Percentiles rank a stretch among this genome's conserved stretches.
phyloP scores from a whole-genome alignment of 2,797 vertebrate species.

The Anisognathus igniventris region DNA sequence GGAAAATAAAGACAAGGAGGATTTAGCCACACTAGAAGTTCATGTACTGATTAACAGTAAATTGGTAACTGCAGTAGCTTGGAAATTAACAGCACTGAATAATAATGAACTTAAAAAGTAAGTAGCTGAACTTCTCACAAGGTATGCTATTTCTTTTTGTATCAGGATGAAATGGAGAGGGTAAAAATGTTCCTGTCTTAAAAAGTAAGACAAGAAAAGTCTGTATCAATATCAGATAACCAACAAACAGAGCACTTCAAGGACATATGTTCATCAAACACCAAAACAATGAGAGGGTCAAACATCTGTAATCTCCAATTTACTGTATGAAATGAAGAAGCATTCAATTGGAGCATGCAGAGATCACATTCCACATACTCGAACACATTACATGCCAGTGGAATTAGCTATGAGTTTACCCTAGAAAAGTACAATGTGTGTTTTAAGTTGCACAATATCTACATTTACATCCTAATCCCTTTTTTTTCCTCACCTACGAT shows the following conservation, averaged over 20 bases:
- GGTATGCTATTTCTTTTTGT: not conserved
- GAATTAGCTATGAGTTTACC: not conserved
- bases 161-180: not conserved
- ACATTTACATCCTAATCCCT: not conserved
- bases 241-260: not conserved
- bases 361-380: not conserved
- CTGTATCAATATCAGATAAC: not conserved
- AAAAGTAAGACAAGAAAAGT: not conserved
- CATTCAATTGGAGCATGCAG: not conserved
- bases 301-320: not conserved
- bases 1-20: not conserved
- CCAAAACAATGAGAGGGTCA: not conserved
- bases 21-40: not conserved
- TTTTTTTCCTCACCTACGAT: not conserved
- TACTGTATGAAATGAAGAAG: not conserved
- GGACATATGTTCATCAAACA: not conserved
- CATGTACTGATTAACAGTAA: not conserved
- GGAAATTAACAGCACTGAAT: not conserved
- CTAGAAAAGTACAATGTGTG: not conserved
- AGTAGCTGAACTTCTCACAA: not conserved
- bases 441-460: not conserved
- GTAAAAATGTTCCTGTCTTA: not conserved
- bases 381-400: not conserved
- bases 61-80: not conserved
- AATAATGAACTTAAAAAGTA: not conserved